Base-by-base conservation (phyloP, 2,888 invertebrate genomes). In the Cremastinae sp. region DNA sequence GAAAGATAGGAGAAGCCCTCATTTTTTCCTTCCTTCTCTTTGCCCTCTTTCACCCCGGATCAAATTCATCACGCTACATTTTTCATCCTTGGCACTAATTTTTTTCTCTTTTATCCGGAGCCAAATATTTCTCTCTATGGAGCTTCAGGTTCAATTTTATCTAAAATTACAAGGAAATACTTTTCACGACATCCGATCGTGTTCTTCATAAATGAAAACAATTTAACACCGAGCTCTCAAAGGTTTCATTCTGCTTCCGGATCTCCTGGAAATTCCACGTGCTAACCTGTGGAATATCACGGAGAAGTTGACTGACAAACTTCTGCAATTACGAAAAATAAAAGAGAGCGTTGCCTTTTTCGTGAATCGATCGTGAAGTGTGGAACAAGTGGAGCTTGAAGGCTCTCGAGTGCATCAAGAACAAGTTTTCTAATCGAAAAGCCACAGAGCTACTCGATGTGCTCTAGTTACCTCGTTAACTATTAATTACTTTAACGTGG, bases 1-100 rank as follows among this genome's bases (percentile, higher is more conserved):
- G 51, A 74, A 58, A 79, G 77, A 76, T 78, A 78, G 72, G 72
- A 72, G 73, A 74, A 62, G 61, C 77, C 59, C 56, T 35, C 22
- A 35, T 62, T 37, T 53, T 47, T 35, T 55, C 62, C 61, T 55
- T 53, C 59, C 62, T 66, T 55, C 53, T 16, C 45, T 47, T 62
- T 64, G 53, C 59, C 74, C 75, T 77, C 71, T 75, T 74, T 43
- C 75, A 45, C 62, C n/a, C 51, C 65, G 22, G 28, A 28, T 28
- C 43, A 55, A 39, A 5, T 20, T 56, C 28, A 51, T 41, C 69
- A 20, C 49, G 28, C 1, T 49, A 56, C 47, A 59, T 71, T 75
- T 47, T 64, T 64, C 51, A 47, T 28, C 35, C 35, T 51, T 16
- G 22, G 5, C 56, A 4, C 43, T 47, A n/a, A 37, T 59, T 35